phyloP scores from a whole-genome alignment of 2,797 vertebrate species.

The Taeniopygia guttata region DNA sequence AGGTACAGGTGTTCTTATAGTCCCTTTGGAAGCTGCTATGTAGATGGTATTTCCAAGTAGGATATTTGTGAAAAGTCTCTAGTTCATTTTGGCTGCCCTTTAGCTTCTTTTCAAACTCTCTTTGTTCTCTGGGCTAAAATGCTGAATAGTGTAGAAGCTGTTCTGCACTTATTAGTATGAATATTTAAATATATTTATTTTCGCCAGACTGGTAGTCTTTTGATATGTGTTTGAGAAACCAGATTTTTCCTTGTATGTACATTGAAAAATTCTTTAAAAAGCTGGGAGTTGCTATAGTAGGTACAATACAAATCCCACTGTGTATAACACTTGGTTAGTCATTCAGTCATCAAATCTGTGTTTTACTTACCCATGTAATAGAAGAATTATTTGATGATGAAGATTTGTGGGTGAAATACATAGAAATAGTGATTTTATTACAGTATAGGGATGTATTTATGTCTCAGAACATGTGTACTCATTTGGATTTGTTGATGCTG shows the following conservation, averaged over 20 bases:
- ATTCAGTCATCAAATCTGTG: background rate
- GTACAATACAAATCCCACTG: background rate
- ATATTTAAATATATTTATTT: background rate
- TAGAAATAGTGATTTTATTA: background rate
- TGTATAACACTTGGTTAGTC: background rate
- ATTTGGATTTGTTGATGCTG: background rate
- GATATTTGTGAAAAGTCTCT: background rate
- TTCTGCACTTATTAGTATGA: background rate
- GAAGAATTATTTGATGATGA: background rate
- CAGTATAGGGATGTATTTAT: background rate
- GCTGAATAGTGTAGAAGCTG: background rate
- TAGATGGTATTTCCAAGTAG: background rate
- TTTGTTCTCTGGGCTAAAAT: background rate
- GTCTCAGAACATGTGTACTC: background rate
- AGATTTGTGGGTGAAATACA: background rate
- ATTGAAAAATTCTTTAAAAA: background rate
- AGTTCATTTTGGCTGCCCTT: background rate
- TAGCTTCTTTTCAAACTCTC: background rate
- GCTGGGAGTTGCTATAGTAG: background rate
- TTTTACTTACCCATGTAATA: background rate
- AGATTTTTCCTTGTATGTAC: background rate
- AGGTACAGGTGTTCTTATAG: background rate
- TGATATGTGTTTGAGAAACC: background rate
- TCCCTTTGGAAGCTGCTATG: background rate
- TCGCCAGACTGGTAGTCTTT: background rate